These are phyloP conservation scores for Leptoclinus maculatus DNA, from an alignment of 2,797 vertebrate genomes.

Conservation along the genomic window DNA sequence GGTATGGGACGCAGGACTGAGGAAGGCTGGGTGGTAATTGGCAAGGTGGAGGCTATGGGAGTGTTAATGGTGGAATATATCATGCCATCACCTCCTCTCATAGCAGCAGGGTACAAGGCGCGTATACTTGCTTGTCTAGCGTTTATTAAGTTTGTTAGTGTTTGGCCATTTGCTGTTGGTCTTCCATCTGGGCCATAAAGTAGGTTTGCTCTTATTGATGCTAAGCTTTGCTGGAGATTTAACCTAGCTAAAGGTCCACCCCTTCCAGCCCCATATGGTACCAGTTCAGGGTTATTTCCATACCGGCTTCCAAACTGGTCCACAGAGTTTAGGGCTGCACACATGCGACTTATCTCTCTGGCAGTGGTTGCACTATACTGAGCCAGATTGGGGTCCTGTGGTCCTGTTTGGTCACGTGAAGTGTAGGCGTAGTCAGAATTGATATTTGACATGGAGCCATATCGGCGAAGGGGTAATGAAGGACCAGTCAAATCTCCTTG, in stretches of 20 bases:
- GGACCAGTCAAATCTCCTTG: constrained; percentile 88
- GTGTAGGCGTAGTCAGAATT: constrained; percentile 92
- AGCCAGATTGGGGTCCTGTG: constrained; percentile 94
- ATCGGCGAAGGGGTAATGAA: constrained; percentile 92
- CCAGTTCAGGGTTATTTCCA: constrained; percentile 86
- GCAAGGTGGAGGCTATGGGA: constrained; percentile 97
- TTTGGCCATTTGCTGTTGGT: constrained; percentile 84
- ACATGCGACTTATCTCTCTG: constrained; percentile 98
- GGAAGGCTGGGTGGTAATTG: constrained; percentile 97
- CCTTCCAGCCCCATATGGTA: constrained; percentile 87
- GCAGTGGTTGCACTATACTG: constrained; percentile 98
- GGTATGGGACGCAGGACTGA: constrained; percentile 92
- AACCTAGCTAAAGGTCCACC: constrained; percentile 81
- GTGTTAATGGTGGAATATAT: constrained; percentile 99
- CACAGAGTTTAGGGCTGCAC: constrained; percentile 96
- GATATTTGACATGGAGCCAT: constrained; percentile 97
- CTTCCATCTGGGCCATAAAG: constrained; percentile 92
- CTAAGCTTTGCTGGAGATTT: constrained; percentile 87
- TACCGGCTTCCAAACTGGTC: constrained; percentile 94
- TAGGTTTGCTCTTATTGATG: constrained; percentile 88
- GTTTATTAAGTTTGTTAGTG: constrained; percentile 88
- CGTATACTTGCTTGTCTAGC: constrained; percentile 89
- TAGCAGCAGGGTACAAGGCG: constrained; percentile 91
- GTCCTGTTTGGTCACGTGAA: constrained; percentile 85
- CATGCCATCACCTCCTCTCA: constrained; percentile 96